Conservation (phyloP, 2,888 invertebrate species). For the Physocephala rufipes region DNA sequence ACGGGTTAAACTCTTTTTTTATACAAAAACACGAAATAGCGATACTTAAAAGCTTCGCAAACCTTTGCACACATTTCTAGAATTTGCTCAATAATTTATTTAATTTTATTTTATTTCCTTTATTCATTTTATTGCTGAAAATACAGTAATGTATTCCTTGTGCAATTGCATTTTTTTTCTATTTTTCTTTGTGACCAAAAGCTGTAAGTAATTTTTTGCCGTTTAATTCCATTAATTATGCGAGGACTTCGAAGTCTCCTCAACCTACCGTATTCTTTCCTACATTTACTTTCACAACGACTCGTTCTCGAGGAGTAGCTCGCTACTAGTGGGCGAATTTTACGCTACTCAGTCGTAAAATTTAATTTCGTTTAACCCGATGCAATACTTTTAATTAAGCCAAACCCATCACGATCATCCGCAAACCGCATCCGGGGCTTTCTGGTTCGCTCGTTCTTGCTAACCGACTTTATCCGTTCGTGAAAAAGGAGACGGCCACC, state of each 20-base stretch:
- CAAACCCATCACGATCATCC: conserved; percentile 10
- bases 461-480: too few relatives aligned
- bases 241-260: too few relatives aligned
- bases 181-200: too few relatives aligned
- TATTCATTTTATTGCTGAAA: not conserved
- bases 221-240: too few relatives aligned
- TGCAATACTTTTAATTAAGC: conserved; percentile 16
- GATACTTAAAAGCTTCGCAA: not conserved
- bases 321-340: not conserved
- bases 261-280: too few relatives aligned
- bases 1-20: too few relatives aligned
- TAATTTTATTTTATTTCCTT: not conserved
- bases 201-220: too few relatives aligned
- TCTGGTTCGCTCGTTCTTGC: too few relatives aligned
- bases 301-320: not conserved
- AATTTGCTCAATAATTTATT: not conserved
- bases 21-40: too few relatives aligned
- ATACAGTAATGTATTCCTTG: not conserved
- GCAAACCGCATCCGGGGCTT: conserved; percentile 3
- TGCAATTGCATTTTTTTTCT: not conserved
- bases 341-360: not conserved
- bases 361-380: conserved; percentile 7
- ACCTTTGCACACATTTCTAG: not conserved
- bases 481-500: too few relatives aligned
- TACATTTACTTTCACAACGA: too few relatives aligned